Evolutionary conservation across 2,113 vertebrate genomes (phyloP), one percentile per base, ranked within the genome.

Genomic region (Alexandromys fortis): DNA sequence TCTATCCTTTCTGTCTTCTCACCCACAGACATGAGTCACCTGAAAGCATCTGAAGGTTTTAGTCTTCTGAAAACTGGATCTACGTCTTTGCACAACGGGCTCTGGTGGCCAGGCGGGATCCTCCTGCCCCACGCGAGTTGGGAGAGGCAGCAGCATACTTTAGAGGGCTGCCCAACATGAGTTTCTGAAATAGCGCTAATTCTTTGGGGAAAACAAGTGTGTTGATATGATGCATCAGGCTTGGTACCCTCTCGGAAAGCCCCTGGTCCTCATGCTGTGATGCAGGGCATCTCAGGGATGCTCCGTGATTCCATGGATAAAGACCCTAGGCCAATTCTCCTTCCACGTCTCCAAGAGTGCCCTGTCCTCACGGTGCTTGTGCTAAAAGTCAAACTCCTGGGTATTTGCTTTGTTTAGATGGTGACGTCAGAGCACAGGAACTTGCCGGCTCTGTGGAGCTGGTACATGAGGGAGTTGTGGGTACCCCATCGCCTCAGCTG

Each of bases 211-310:
- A 67, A 67, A 92, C 52, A 72, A 38, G 6, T 78, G 68, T 82
- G 55, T 30, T 16, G 79, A 24, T 81, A 24, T 81, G 49, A 61
- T 76, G 82, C 26, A 7, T 45, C 30, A 24, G 65, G 55, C 26
- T 5, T 9, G 55, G 76, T 35, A n/a, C 3, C 28, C 72, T 96
- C 30, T 52, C 42, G 47, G 28, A 92, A 47, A 83, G 78, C 52
- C 11, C 22, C 55, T 4, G 0, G 28, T 58, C 76, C 28, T 70
- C 12, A 26, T 0, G 19, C 78, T 12, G 45, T 30, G 35, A 35
- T 45, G 6, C 0, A 2, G 24, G 33, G 10, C 45, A 24, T 28
- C 82, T 30, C n/a, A 17, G 1, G 7, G 55, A 55, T 0, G 0
- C 26, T 81, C 33, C 13, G 2, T 0, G 0, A n/a, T 10, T 88